Base-by-base conservation (phyloP, 2,113 vertebrate genomes). In the Harpagus bidentatus region DNA sequence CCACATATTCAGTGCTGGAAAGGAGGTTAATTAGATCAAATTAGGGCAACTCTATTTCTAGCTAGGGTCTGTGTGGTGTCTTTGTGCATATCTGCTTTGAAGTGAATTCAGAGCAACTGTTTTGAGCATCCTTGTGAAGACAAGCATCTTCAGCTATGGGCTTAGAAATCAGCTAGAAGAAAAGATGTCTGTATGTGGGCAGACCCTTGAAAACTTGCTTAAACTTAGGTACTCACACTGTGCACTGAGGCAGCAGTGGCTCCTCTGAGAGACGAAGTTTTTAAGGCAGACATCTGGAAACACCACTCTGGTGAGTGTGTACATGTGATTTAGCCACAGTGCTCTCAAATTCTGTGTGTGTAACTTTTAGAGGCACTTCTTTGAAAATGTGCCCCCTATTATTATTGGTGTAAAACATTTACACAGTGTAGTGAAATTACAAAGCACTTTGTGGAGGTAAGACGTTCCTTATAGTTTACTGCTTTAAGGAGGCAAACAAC, bases 1-100 rank as follows among this genome's bases (percentile, higher is more conserved):
- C 55, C 38, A 38, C 10, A 2, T 26, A 8, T 42, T 78, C 50
- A 34, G 50, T 18, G 32, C 13, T 89, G 66, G 56, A 88, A 96
- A 93, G 70, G 73, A 93, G 82, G 89, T 94, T 94, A 91, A 91
- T 89, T 79, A 79, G 62, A 91, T 90, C 84, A 82, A 94, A 93
- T 91, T 42, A 82, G 95, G 88, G 65, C 90, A 79, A 6, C 21
- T 78, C 66, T 94, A 2, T 91, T 91, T 85, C 81, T 65, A 7
- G 14, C 61, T 71, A 67, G 55, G 65, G 47, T 86, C 69, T 72
- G 47, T 36, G 81, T 11, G 0, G 53, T 56, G 45, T 32, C 58
- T 74, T 86, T 56, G 52, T 93, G 56, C 45, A 13, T 11, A n/a
- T 85, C 36, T 85, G 62, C 95, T 96, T 96, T 94, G 96, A 96